A percentile compares a stretch with the other conserved stretches of the same genome.
Conservation (phyloP, 2,113 vertebrate genomes). For the Cacatua alba region DNA sequence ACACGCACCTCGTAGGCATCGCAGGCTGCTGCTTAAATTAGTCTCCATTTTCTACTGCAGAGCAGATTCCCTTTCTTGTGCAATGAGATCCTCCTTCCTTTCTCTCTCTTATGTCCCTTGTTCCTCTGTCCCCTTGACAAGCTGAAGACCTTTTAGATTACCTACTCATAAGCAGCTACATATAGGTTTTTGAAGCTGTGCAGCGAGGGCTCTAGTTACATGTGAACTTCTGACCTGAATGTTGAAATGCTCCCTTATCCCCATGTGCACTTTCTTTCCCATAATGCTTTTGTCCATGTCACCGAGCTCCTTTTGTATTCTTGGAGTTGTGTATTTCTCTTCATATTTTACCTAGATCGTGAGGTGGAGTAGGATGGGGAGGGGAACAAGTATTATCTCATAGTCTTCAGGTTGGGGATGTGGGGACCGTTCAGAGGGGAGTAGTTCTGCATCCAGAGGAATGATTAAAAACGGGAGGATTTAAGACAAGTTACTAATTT, state of each 20-base stretch:
- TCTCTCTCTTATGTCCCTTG: not conserved
- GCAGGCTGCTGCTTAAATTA: slow-evolving; percentile 9
- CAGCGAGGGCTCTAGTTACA: slow-evolving; percentile 38
- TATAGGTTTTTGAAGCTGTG: slow-evolving; percentile 49
- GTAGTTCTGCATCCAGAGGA: slow-evolving; percentile 29
- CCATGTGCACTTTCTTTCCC: slow-evolving; percentile 43
- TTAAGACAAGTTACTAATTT: slow-evolving; percentile 16
- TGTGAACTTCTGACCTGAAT: slow-evolving; percentile 59
- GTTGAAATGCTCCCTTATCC: slow-evolving; percentile 22
- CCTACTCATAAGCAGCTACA: not conserved
- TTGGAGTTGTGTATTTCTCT: slow-evolving; percentile 47
- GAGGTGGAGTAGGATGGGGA: not conserved
- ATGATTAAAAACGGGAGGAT: slow-evolving; percentile 59
- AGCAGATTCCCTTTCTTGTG: not conserved
- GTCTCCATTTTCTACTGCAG: slow-evolving; percentile 1
- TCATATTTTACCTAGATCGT: slow-evolving; percentile 3
- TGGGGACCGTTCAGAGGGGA: slow-evolving; percentile 29
- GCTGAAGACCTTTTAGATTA: not conserved
- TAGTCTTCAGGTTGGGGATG: slow-evolving; percentile 68
- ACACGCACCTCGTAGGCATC: not conserved
- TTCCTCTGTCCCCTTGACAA: not conserved
- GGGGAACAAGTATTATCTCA: slow-evolving; percentile 34
- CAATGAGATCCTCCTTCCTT: not conserved
- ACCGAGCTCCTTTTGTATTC: slow-evolving; percentile 48
- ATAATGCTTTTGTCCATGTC: slow-evolving; percentile 41